Conservation (phyloP, 2,113 vertebrate genomes). For the Trichechus manatus region DNA sequence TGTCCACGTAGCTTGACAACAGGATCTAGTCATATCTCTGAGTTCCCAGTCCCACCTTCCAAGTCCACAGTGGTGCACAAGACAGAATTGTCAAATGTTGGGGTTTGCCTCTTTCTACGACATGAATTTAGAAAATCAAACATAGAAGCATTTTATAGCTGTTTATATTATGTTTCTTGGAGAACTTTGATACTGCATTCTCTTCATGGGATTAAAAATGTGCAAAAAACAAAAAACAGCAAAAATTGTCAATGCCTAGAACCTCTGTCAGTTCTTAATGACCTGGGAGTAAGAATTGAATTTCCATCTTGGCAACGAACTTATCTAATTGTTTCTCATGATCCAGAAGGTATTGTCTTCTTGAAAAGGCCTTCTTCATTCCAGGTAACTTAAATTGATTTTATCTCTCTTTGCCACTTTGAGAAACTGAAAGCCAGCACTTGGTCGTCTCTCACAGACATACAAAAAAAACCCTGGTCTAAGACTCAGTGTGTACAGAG, state of each 20-base stretch:
- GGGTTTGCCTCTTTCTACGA: background rate
- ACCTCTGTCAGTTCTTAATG: background rate
- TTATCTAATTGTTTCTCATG: background rate
- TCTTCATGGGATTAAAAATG: background rate
- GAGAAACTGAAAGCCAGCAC: background rate
- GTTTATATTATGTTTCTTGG: background rate
- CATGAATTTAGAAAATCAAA: background rate
- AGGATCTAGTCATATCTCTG: background rate
- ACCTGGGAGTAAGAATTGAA: background rate
- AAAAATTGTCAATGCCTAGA: background rate
- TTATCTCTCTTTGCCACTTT: background rate
- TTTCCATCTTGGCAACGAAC: background rate
- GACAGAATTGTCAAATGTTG: background rate
- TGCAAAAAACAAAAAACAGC: background rate
- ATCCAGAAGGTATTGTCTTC: background rate
- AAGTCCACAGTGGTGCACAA: fast-evolving
- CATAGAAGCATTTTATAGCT: background rate
- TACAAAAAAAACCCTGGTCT: background rate
- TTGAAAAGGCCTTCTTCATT: background rate
- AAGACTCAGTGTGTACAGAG: background rate
- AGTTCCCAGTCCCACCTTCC: background rate
- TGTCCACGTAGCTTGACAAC: background rate
- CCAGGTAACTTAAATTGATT: background rate
- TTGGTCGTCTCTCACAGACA: background rate
- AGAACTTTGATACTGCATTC: background rate